Base-by-base conservation (phyloP, 2,113 vertebrate genomes). In the Amblyopsis rosae region DNA sequence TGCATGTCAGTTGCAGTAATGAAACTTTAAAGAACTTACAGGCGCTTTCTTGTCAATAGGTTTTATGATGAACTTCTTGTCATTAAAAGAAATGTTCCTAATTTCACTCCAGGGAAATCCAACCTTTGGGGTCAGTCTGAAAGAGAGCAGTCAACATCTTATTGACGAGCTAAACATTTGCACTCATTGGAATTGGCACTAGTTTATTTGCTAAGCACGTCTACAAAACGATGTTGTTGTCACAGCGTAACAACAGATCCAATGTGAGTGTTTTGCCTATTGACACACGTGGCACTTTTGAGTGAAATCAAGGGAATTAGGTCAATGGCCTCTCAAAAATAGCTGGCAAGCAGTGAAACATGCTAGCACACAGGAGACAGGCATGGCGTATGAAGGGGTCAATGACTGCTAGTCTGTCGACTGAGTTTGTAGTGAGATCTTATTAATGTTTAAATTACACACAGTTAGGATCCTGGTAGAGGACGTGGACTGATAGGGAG, bases 51-150 rank as follows among this genome's bases (percentile, higher is more conserved):
- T 99, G 86, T 99, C 98, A 59, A 98, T 95, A 58, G 98, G 96
- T 86, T 99, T 99, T 85, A 99, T 99, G 86, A 95, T 88, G 83
- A 99, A 99, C 76, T 98, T 99, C 86, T 98, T 99, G 77, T 98
- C 96, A 71, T 87, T 96, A 90, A 97, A 99, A 72, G 97, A 98
- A 86, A 99, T 95, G 79, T 98, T 99, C 82, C 95, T 92, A 75
- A 99, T 98, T 92, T 99, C 98, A 3, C 96, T 99, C 98, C 98
- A 99, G 0, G 98, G 98, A 64, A 99, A 99, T 66, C 97, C 97
- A 16, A 99, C 98, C 90, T 99, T 99, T 0, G 98, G 96, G 33
- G 95, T 93, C 73, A 99, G 90, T 73, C 97, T 99, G 76, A 32
- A 81, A 84, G 59, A 65, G 0, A 73, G 46, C 35, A 41, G 35